Percentiles rank a stretch among this genome's conserved stretches.
phyloP scores from a whole-genome alignment of 1,140 invertebrate genomes.

The Trinorchestia longiramus region DNA sequence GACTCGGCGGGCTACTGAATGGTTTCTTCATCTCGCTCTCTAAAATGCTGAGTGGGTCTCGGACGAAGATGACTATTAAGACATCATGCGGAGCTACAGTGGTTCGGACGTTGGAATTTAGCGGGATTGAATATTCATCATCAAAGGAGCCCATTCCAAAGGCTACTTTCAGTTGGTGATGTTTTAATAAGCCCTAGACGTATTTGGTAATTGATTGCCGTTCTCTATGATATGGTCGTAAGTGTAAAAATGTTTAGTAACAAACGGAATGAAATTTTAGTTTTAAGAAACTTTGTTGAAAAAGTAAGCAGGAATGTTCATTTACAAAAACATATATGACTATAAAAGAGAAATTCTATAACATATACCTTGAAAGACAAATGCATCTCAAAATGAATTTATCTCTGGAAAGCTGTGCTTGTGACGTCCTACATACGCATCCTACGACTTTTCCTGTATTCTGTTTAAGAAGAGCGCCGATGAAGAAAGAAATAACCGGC shows the following conservation, averaged over 20 bases:
- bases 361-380: neutral
- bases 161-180: neutral
- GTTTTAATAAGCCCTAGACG: neutral
- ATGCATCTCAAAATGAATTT: neutral
- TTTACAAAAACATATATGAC: neutral
- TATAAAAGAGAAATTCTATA: neutral
- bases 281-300: neutral
- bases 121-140: conserved; percentile 16
- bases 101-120: neutral
- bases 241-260: neutral
- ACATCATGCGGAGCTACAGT: conserved; percentile 27
- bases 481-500: conserved; percentile 9
- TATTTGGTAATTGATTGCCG: neutral
- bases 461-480: neutral
- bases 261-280: neutral
- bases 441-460: conserved; percentile 21
- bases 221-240: neutral
- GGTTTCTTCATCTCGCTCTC: conserved; percentile 29
- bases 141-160: neutral
- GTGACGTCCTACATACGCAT: neutral
- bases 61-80: conserved; percentile 13
- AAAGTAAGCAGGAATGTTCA: neutral
- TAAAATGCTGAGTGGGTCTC: neutral
- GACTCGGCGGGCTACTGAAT: conserved; percentile 21
- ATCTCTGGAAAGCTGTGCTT: neutral